These are phyloP conservation scores for Columbina picui DNA, from an alignment of 2,113 vertebrate species.

Conservation along the genomic window DNA sequence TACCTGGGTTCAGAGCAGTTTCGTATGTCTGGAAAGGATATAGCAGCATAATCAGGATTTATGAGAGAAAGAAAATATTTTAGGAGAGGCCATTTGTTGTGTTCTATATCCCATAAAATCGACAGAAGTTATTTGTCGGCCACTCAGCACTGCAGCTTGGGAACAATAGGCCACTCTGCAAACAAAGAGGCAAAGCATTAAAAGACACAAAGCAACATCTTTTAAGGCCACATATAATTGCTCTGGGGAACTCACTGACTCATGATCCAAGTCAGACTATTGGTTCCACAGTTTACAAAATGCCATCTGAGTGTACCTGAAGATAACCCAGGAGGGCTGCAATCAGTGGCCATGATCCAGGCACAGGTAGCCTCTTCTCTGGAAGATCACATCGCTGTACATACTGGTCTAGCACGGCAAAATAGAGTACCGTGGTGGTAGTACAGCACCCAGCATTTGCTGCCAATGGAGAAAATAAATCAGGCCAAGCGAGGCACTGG, in stretches of 20 bases:
- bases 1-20: not conserved
- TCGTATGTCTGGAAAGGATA: not conserved
- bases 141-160: not conserved
- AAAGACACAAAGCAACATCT: not conserved
- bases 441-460: not conserved
- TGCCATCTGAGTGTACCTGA: fast-evolving
- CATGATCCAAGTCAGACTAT: not conserved
- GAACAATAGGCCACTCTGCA: not conserved
- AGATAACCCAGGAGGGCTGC: not conserved
- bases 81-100: not conserved
- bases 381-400: not conserved
- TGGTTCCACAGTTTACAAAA: not conserved
- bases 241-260: not conserved
- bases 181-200: not conserved
- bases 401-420: fast-evolving
- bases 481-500: not conserved
- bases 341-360: fast-evolving
- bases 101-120: not conserved
- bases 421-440: fast-evolving
- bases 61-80: not conserved
- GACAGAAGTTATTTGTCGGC: not conserved
- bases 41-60: not conserved
- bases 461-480: not conserved
- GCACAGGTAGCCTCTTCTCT: not conserved
- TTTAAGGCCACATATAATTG: not conserved